Percentiles rank a stretch among this genome's conserved stretches.
Conservation (phyloP, 2,888 invertebrate genomes). For the Galerucella nymphaeae region DNA sequence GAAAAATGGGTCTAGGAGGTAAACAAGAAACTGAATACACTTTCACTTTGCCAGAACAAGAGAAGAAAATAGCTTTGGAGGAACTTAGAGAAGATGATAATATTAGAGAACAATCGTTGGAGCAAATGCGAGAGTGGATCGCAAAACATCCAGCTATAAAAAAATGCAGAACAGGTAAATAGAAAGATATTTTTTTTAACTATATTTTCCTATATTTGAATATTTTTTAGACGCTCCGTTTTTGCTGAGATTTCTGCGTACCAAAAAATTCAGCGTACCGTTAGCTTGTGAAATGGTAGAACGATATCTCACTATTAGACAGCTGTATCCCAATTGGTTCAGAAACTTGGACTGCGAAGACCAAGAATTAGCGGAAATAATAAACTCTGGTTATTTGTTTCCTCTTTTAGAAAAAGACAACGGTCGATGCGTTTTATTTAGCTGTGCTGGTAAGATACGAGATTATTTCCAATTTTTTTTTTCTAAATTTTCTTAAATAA, state of each 20-base stretch:
- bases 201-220: slow-evolving; percentile 2
- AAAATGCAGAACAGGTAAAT: slow-evolving; percentile 79
- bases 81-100: slow-evolving; percentile 86
- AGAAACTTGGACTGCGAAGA: slow-evolving; percentile 82
- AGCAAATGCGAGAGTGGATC: slow-evolving; percentile 86
- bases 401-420: slow-evolving; percentile 80
- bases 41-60: slow-evolving; percentile 67
- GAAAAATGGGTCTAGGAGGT: slow-evolving; percentile 64
- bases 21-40: slow-evolving; percentile 58
- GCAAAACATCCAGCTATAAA: slow-evolving; percentile 84
- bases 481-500: slow-evolving; percentile 66
- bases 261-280: slow-evolving; percentile 88
- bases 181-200: not conserved
- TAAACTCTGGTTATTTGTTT: slow-evolving; percentile 82
- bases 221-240: slow-evolving; percentile 76
- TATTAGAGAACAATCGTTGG: slow-evolving; percentile 77
- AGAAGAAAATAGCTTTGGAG: slow-evolving; percentile 73
- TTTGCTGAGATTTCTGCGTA: slow-evolving; percentile 84
- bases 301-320: slow-evolving; percentile 85
- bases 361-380: slow-evolving; percentile 81
- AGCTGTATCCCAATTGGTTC: slow-evolving; percentile 89
- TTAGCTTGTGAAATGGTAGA: slow-evolving; percentile 89
- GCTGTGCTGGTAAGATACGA: slow-evolving; percentile 13
- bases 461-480: slow-evolving; percentile 61
- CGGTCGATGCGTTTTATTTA: slow-evolving; percentile 70